Conservation (phyloP, 2,888 invertebrate species). For the Nomada lathburiana region DNA sequence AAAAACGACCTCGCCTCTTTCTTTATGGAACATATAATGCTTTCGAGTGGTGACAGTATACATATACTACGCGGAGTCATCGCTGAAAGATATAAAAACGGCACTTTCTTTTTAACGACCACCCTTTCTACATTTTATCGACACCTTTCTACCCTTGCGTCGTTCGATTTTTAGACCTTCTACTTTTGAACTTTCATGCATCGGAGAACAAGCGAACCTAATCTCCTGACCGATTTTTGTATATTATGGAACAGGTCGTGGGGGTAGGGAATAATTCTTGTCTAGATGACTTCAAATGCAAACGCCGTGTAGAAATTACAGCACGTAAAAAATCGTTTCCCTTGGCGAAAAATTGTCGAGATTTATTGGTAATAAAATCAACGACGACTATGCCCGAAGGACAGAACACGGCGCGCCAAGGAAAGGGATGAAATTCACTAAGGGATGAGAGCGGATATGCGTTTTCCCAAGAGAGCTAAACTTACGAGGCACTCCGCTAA, state of each 20-base stretch:
- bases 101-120: slow-evolving; percentile 47
- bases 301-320: slow-evolving; percentile 39
- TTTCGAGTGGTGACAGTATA: slow-evolving; percentile 11
- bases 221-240: not conserved
- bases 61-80: slow-evolving; percentile 19
- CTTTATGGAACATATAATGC: slow-evolving; percentile 42
- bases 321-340: slow-evolving; percentile 24
- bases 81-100: slow-evolving; percentile 40
- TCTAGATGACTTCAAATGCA: not conserved
- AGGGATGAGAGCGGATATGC: slow-evolving; percentile 52
- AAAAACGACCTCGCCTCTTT: slow-evolving; percentile 9
- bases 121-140: slow-evolving; percentile 51
- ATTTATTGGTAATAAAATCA: slow-evolving; percentile 66
- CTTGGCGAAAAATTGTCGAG: slow-evolving; percentile 42
- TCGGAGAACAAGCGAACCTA: not conserved
- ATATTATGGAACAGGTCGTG: not conserved
- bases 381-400: slow-evolving; percentile 40
- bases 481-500: slow-evolving; percentile 63
- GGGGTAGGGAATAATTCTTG: too few species aligned
- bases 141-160: not conserved
- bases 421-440: slow-evolving; percentile 54
- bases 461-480: slow-evolving; percentile 51
- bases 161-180: slow-evolving; percentile 26
- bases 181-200: not conserved
- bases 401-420: slow-evolving; percentile 20